A percentile compares a stretch with the other conserved stretches of the same genome.
Conservation (phyloP, 92 coral and sea anemone genomes). For the Ricordea florida region DNA sequence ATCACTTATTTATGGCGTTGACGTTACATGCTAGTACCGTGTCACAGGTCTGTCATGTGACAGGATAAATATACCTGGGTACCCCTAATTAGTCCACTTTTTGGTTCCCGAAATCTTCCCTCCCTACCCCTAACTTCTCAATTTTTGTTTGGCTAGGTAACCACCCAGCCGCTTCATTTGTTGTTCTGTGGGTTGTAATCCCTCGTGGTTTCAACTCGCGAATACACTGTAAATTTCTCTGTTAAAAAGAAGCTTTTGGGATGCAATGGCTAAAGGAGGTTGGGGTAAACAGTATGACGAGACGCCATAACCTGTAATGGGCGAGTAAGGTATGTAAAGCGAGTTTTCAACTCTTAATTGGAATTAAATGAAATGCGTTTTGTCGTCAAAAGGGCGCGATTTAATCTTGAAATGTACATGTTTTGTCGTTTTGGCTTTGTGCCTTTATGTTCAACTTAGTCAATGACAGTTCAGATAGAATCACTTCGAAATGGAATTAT, state of each 20-base stretch:
- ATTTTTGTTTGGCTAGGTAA: constrained; percentile 6
- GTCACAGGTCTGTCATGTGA: constrained; percentile 2
- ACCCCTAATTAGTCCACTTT: neutral
- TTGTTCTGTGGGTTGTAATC: constrained; percentile 26
- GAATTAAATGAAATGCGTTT: no score
- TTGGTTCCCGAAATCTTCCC: neutral
- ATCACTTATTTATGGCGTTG: no score
- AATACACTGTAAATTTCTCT: neutral
- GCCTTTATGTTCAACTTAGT: no score
- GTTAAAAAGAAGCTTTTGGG: neutral
- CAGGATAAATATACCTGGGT: neutral
- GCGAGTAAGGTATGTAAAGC: no score
- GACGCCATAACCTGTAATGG: no score
- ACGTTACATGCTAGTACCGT: neutral
- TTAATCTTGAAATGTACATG: no score
- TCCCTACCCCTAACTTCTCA: neutral
- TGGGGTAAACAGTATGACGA: no score
- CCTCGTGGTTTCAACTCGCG: constrained; percentile 26
- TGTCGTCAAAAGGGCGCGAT: no score
- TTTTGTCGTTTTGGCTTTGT: no score
- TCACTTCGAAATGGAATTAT: no score
- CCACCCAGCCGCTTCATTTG: constrained; percentile 57
- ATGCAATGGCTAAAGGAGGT: neutral
- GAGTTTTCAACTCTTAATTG: no score
- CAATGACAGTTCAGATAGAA: no score